These are phyloP conservation scores for Elaphurus davidianus DNA, from an alignment of 2,113 vertebrate species.

Conservation along the genomic window DNA sequence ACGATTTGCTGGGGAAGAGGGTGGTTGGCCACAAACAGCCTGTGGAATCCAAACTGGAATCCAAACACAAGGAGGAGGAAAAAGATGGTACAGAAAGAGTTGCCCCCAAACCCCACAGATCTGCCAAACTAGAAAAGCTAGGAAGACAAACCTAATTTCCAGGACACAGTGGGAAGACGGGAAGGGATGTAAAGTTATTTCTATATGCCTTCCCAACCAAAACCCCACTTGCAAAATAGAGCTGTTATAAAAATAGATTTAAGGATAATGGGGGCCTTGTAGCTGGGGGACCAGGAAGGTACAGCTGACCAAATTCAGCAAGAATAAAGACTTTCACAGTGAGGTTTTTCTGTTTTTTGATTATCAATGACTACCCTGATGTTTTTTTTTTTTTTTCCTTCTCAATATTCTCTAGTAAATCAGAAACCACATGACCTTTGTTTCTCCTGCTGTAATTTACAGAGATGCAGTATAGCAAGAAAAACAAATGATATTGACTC, in stretches of 20 bases:
- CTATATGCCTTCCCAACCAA: not conserved
- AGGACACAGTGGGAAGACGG: not conserved
- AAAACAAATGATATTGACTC: conserved; percentile 36
- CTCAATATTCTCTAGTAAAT: conserved; percentile 55
- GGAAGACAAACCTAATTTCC: not conserved
- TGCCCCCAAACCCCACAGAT: not conserved
- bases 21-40: not conserved
- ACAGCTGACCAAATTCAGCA: not conserved
- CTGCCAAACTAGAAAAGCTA: not conserved
- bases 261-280: not conserved
- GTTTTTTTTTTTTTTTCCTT: not conserved
- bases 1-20: not conserved
- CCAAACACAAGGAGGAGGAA: not conserved
- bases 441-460: conserved; percentile 47
- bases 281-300: not conserved
- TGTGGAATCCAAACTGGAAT: not conserved
- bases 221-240: not conserved
- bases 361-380: conserved; percentile 14
- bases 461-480: conserved; percentile 8
- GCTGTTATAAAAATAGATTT: not conserved
- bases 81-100: not conserved
- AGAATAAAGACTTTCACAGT: not conserved
- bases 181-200: not conserved
- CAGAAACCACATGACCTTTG: not conserved
- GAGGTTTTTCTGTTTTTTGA: conserved; percentile 13